Conservation (phyloP, 1,140 invertebrate species). For the Idris sp. region DNA sequence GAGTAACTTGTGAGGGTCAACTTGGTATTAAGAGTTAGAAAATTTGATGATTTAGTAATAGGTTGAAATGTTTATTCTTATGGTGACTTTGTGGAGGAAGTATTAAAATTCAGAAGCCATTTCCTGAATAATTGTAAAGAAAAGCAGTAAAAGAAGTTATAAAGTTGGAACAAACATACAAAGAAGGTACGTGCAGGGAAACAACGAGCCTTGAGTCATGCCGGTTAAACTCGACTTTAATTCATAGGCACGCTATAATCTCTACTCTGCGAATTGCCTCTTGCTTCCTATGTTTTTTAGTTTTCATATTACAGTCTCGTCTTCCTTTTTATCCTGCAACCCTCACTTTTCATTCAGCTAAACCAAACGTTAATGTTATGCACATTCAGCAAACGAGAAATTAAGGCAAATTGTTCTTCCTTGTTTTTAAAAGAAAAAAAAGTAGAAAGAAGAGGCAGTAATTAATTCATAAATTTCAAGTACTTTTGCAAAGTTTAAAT, state of each 20-base stretch:
- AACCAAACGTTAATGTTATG: constrained; percentile 23
- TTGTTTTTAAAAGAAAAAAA: too few relatives aligned
- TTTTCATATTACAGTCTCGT: constrained; percentile 34
- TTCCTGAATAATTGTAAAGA: constrained; percentile 43
- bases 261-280: constrained; percentile 25
- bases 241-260: constrained; percentile 39
- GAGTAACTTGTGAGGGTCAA: too few relatives aligned
- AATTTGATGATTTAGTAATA: too few relatives aligned
- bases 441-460: too few relatives aligned
- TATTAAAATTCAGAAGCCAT: constrained; percentile 33
- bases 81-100: too few relatives aligned
- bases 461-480: too few relatives aligned
- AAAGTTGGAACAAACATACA: constrained; percentile 14
- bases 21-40: too few relatives aligned
- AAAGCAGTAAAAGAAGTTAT: too few relatives aligned
- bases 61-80: too few relatives aligned
- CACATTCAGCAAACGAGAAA: constrained; percentile 11
- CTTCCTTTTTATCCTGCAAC: constrained; percentile 29
- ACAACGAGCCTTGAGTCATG: constrained; percentile 22
- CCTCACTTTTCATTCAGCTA: constrained; percentile 25
- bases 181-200: constrained; percentile 33
- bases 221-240: constrained; percentile 28
- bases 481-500: too few relatives aligned
- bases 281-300: constrained; percentile 45
- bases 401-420: too few relatives aligned